phyloP scores from a whole-genome alignment of 2,888 invertebrate species.

The Euproctis similis region DNA sequence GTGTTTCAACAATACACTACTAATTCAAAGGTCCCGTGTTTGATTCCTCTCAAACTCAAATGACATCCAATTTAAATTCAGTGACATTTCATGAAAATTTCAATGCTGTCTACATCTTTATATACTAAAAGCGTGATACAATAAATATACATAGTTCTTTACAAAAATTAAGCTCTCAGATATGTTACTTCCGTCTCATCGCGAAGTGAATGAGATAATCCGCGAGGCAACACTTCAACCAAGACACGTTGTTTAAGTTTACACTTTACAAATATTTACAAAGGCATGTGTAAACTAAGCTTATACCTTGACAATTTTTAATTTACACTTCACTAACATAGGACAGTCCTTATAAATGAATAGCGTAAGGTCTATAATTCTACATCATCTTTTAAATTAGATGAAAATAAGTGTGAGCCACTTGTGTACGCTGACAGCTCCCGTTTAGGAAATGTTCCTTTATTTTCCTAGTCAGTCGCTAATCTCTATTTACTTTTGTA shows the following conservation, averaged over 20 bases:
- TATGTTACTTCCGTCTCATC: constrained; percentile 32
- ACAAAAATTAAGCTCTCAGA: constrained; percentile 12
- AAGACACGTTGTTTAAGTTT: constrained; percentile 46
- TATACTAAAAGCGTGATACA: too few relatives aligned
- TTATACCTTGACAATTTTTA: constrained; percentile 26
- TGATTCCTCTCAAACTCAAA: too few relatives aligned
- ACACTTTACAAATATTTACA: constrained; percentile 57
- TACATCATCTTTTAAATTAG: too few relatives aligned
- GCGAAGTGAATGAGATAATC: constrained; percentile 47
- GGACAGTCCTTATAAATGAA: too few relatives aligned
- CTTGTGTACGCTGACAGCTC: constrained; percentile 44
- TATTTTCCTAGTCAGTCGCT: constrained; percentile 50
- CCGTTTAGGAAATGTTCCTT: constrained; percentile 48
- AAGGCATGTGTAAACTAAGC: constrained; percentile 47
- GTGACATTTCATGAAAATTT: too few relatives aligned
- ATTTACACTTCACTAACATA: constrained; percentile 16
- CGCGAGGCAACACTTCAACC: constrained; percentile 34
- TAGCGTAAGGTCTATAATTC: too few relatives aligned
- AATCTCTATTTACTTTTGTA: constrained; percentile 43
- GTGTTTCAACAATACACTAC: too few relatives aligned
- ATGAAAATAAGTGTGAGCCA: constrained; percentile 15
- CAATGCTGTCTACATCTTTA: too few relatives aligned
- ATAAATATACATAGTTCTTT: neutral
- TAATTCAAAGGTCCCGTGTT: too few relatives aligned
- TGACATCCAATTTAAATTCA: too few relatives aligned